Evolutionary conservation across 2,888 invertebrate species (phyloP).

Genomic region (Chironomus tentans): DNA sequence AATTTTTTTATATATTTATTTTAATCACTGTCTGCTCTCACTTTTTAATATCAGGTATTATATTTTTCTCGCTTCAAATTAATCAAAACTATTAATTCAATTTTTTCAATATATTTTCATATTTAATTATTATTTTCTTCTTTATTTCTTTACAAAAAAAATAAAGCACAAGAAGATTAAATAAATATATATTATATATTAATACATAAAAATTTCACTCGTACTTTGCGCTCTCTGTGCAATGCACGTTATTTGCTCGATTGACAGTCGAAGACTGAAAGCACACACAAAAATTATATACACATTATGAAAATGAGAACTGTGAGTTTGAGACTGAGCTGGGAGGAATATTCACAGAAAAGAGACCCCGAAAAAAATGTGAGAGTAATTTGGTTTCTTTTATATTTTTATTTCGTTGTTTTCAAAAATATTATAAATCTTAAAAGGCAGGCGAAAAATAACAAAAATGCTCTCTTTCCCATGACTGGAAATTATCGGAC

Average conservation of each 20-base stretch:
- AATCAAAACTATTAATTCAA: not conserved
- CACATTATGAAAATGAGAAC: slow-evolving; percentile 25
- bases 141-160: not conserved
- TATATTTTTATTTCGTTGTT: too few species aligned
- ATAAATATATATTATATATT: too few species aligned
- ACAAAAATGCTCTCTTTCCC: too few species aligned
- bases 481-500: too few species aligned
- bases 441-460: too few species aligned
- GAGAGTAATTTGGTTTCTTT: not conserved
- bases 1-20: too few species aligned
- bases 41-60: too few species aligned
- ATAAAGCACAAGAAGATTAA: too few species aligned
- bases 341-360: not conserved
- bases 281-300: not conserved
- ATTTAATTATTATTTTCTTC: not conserved
- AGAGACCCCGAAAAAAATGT: not conserved
- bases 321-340: not conserved
- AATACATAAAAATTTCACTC: slow-evolving; percentile 20
- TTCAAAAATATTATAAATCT: too few species aligned
- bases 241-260: slow-evolving; percentile 17
- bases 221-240: not conserved
- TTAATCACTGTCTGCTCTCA: too few species aligned
- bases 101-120: not conserved
- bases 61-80: too few species aligned
- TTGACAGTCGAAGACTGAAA: slow-evolving; percentile 22